Evolutionary conservation across 2,888 invertebrate species (phyloP).

Genomic region (Caenorhabditis sp.): DNA sequence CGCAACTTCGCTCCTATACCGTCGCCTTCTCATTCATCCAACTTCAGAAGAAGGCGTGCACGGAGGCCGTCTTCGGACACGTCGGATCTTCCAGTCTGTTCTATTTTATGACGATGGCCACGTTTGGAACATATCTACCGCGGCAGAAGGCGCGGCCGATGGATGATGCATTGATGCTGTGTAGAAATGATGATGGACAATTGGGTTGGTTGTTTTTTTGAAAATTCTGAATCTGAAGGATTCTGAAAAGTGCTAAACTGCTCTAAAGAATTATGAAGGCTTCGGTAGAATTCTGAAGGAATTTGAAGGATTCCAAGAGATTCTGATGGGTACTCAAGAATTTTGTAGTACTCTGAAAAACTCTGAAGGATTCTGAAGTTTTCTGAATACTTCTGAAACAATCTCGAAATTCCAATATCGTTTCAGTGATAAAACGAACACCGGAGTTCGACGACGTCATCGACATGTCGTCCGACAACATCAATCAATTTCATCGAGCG

Average conservation of each 20-base stretch:
- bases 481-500: conserved; percentile 82
- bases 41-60: conserved; percentile 56
- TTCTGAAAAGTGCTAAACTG: too few relatives aligned
- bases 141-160: conserved; percentile 43
- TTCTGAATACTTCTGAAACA: too few relatives aligned
- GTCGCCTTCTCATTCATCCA: conserved; percentile 90
- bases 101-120: conserved; percentile 89
- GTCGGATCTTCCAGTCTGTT: conserved; percentile 89
- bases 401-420: too few relatives aligned
- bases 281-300: too few relatives aligned
- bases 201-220: too few relatives aligned
- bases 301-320: too few relatives aligned
- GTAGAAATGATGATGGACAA: neutral
- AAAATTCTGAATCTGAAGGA: too few relatives aligned
- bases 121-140: conserved; percentile 86
- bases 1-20: conserved; percentile 88
- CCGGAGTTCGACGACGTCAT: conserved; percentile 27
- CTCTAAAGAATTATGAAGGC: too few relatives aligned
- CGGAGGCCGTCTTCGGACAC: conserved; percentile 85
- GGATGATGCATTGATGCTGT: neutral
- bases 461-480: conserved; percentile 27
- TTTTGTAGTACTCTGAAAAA: too few relatives aligned
- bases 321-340: too few relatives aligned
- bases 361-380: too few relatives aligned
- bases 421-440: neutral